Conservation (phyloP, 2,797 vertebrate genomes). For the Lateolabrax maculatus region DNA sequence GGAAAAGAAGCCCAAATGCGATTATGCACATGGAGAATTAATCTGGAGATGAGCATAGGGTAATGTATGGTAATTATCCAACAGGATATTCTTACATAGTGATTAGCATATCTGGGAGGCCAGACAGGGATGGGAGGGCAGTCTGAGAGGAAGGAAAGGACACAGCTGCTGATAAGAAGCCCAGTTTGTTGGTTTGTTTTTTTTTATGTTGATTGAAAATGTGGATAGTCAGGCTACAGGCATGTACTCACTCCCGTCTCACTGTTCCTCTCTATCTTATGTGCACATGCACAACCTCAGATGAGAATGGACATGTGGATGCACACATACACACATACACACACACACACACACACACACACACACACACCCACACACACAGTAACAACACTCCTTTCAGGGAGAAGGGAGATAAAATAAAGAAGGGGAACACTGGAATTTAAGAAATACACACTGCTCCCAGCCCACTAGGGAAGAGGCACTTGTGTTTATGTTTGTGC, state of each 20-base stretch:
- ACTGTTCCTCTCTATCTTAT: conserved; percentile 55
- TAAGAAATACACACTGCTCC: conserved; percentile 5
- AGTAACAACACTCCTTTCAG: conserved; percentile 11
- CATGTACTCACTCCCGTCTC: conserved; percentile 53
- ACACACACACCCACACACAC: conserved; percentile 26
- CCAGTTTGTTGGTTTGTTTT: conserved; percentile 66
- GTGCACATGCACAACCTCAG: conserved; percentile 43
- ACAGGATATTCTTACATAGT: conserved; percentile 94
- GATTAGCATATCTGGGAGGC: conserved; percentile 97
- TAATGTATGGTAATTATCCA: conserved; percentile 97
- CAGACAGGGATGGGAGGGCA: conserved; percentile 89
- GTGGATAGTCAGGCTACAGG: conserved; percentile 78
- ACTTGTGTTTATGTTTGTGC: background rate
- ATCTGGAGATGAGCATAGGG: conserved; percentile 93
- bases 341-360: conserved; percentile 32
- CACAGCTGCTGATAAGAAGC: conserved; percentile 84
- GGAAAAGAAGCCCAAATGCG: conserved; percentile 92
- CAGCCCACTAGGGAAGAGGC: background rate
- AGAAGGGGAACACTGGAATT: conserved; percentile 35
- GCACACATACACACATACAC: conserved; percentile 22
- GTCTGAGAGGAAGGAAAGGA: conserved; percentile 84
- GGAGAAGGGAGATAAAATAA: conserved; percentile 13
- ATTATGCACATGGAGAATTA: conserved; percentile 99
- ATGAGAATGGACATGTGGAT: conserved; percentile 55
- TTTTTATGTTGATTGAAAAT: conserved; percentile 76